These are phyloP conservation scores for Datnioides undecimradiatus DNA, from an alignment of 2,113 vertebrate genomes.

Conservation along the genomic window DNA sequence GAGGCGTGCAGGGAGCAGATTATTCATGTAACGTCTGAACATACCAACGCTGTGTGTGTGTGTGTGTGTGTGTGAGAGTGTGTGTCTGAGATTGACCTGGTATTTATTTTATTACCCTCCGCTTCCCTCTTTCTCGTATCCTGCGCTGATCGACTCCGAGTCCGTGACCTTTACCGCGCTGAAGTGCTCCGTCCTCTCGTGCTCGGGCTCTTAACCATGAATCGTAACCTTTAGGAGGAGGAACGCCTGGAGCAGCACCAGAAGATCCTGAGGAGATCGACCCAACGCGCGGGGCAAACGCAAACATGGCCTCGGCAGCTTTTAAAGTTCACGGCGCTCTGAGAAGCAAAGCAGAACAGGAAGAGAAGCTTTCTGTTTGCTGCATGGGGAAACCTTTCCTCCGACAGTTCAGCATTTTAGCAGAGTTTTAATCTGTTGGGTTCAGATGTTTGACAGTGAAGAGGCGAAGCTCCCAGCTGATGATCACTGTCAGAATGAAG, in stretches of 20 bases:
- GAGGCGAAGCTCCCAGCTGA: no score
- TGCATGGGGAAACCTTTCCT: background rate
- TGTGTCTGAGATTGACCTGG: constrained; percentile 22
- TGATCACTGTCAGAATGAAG: no score
- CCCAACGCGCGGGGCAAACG: constrained; percentile 9
- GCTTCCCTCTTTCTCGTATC: constrained; percentile 4
- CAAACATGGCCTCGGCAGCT: constrained; percentile 7
- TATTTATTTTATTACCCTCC: constrained; percentile 24
- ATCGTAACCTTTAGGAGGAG: constrained; percentile 63
- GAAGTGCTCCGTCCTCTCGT: constrained; percentile 13
- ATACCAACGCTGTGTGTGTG: background rate
- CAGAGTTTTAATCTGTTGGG: background rate
- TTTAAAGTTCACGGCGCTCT: constrained; percentile 51
- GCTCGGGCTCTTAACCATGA: constrained; percentile 5
- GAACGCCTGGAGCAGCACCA: constrained; percentile 28
- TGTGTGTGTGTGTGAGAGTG: background rate
- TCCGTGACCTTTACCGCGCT: constrained; percentile 52
- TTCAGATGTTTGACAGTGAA: background rate
- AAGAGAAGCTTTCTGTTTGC: constrained; percentile 13
- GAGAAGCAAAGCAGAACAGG: background rate
- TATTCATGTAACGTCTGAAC: background rate
- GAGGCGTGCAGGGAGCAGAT: constrained; percentile 15
- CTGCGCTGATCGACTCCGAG: constrained; percentile 3
- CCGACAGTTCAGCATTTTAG: background rate
- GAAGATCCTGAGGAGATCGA: constrained; percentile 18